Evolutionary conservation across 2,797 vertebrate species (phyloP).

Genomic region (Pseudomugil tenellus): DNA sequence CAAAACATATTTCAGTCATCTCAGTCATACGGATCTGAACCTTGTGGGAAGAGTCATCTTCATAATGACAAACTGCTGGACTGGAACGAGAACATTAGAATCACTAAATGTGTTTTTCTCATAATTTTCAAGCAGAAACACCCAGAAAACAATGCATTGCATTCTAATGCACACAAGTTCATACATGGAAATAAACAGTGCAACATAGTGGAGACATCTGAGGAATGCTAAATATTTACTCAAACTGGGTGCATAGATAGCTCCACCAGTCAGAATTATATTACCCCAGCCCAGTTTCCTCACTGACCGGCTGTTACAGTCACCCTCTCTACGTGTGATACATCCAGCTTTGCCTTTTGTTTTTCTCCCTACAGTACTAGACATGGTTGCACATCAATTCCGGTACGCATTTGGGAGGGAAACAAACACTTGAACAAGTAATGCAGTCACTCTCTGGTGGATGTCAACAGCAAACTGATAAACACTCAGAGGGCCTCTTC

Average conservation of each 20-base stretch:
- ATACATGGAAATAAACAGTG: slow-evolving; percentile 48
- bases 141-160: slow-evolving; percentile 12
- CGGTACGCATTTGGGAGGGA: slow-evolving; percentile 28
- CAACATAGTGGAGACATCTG: slow-evolving; percentile 60
- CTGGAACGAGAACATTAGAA: not conserved
- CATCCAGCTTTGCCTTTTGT: slow-evolving; percentile 6
- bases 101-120: not conserved
- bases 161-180: slow-evolving; percentile 27
- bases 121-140: slow-evolving; percentile 12
- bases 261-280: slow-evolving; percentile 58
- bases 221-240: slow-evolving; percentile 86
- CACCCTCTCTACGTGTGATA: not conserved
- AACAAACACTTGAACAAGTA: slow-evolving; percentile 57
- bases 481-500: slow-evolving; percentile 45
- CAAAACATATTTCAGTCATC: slow-evolving; percentile 23
- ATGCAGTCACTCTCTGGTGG: slow-evolving; percentile 36
- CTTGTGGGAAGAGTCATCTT: not conserved
- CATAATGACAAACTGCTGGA: not conserved
- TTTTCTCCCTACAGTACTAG: slow-evolving; percentile 1
- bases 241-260: slow-evolving; percentile 37
- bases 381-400: slow-evolving; percentile 3
- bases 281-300: slow-evolving; percentile 24
- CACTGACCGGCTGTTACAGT: not conserved
- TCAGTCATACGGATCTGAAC: slow-evolving; percentile 28
- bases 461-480: slow-evolving; percentile 41